Evolutionary conservation across 2,888 invertebrate genomes (phyloP), one percentile per base, ranked within the genome.

Genomic region (Nymphalis polychloros): DNA sequence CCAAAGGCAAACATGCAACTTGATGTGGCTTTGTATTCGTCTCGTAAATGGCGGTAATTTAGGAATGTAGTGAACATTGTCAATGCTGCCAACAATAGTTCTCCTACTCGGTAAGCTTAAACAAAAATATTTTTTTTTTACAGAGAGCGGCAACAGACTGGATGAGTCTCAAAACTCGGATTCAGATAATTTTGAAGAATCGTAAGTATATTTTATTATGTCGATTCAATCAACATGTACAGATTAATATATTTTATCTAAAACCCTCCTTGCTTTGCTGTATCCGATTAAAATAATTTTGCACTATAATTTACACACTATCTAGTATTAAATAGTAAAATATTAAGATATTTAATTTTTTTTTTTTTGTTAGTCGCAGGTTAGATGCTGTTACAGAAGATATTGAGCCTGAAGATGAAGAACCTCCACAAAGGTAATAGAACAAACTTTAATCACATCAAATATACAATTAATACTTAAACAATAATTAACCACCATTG

Each of bases 341-440:
- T 41, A 10, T 13, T 23, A 5, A 10, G 1, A 20, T 52, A 23
- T 35, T 7, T 55, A 6, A 16, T 31, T 31, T 19, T 4, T 49
- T 41, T 49, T 64, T 69, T 41, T 17, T 65, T 79, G 75, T n/a
- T 74, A 86, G 86, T 3, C 71, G 78, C 35, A 73, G 79, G 62
- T 71, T 88, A 60, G 80, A 84, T 17, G 79, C 77, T 0, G 84
- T 89, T 0, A 72, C 75, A 0, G 90, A 89, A 72, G 88, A 87
- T 3, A 46, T 75, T n/a, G 88, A 89, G 19, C 77, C 80, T 0
- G 85, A 83, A 41, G 77, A 78, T 0, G 82, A 80, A 35, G 68
- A 70, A 47, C 77, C 81, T 0, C 78, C 81, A n/a, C 63, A 61
- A 2, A 81, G 84, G 84, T 84, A 23, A 69, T 64, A 27, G 53